Evolutionary conservation across 2,113 vertebrate species (phyloP).

Genomic region (Eulemur macaco): DNA sequence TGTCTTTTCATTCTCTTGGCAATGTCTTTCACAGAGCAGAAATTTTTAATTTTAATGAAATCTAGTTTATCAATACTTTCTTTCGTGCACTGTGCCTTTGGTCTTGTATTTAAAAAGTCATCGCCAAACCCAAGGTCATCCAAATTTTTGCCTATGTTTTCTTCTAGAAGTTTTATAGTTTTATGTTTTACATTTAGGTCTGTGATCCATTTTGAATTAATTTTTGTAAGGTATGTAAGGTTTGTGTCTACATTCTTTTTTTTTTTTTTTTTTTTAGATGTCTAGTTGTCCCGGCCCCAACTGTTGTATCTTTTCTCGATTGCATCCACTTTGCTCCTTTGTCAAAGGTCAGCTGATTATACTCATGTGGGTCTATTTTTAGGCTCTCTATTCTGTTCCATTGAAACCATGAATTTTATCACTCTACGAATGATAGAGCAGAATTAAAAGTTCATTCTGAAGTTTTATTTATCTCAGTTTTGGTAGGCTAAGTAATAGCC

Average conservation of each 20-base stretch:
- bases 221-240: background rate
- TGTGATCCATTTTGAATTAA: background rate
- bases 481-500: background rate
- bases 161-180: background rate
- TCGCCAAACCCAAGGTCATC: background rate
- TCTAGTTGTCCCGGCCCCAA: background rate
- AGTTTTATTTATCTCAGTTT: background rate
- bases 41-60: background rate
- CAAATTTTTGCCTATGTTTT: background rate
- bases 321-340: background rate
- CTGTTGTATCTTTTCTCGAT: background rate
- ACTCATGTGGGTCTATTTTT: background rate
- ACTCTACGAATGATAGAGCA: background rate
- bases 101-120: background rate
- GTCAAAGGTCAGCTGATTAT: background rate
- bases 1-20: background rate
- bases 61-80: background rate
- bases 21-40: background rate
- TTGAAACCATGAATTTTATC: background rate
- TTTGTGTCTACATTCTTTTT: background rate
- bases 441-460: background rate
- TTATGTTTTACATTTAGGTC: background rate
- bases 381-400: background rate
- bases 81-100: background rate
- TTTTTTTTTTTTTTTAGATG: background rate